Evolutionary conservation across 2,888 invertebrate species (phyloP), one percentile per base, ranked within the genome.

Genomic region (Willowsia nigromaculata): DNA sequence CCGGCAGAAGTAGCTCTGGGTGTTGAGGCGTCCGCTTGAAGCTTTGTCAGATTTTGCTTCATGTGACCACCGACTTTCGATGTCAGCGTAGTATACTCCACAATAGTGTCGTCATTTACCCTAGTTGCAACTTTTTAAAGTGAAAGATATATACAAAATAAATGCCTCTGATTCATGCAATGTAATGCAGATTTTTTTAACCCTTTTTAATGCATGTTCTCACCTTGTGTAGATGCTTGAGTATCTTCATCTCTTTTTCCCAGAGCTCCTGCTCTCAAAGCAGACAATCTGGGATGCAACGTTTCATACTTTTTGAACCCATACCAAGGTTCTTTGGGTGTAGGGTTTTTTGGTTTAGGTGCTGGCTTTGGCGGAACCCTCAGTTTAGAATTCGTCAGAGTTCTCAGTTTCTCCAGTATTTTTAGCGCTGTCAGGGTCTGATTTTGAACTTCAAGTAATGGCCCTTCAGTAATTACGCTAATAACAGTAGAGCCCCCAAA

Each of bases 361-460:
- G 53, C 13, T n/a, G 37, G 15, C 56, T 56, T 78, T 22, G 78
- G 33, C 13, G 33, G 62, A 9, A 7, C 78, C 6, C 18, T 53
- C 30, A 89, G 33, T 47, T 89, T 91, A 2, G 87, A 53, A 80
- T 90, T 91, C 1, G 91, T 89, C 9, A 92, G 37, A 9, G 84
- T 85, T 68, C 91, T 90, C 37, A 92, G 71, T 22, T 89, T 83
- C n/a, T 92, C 91, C 13, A 92, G 59, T 43, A 92, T 91, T 33
- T 85, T 90, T 7, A 90, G 59, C 0, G 91, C 88, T 53, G 86
- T 90, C 11, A 90, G 11, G 6, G 89, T 91, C 59, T 74, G 80
- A 50, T 80, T 82, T 18, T 68, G 90, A 11, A 76, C 81, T 37
- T 88, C 65, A 3, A 65, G n/a, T 11, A 80, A 18, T 18, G 80